Evolutionary conservation across 2,888 invertebrate genomes (phyloP).

Genomic region (Ashinkailepas kermadecensis): DNA sequence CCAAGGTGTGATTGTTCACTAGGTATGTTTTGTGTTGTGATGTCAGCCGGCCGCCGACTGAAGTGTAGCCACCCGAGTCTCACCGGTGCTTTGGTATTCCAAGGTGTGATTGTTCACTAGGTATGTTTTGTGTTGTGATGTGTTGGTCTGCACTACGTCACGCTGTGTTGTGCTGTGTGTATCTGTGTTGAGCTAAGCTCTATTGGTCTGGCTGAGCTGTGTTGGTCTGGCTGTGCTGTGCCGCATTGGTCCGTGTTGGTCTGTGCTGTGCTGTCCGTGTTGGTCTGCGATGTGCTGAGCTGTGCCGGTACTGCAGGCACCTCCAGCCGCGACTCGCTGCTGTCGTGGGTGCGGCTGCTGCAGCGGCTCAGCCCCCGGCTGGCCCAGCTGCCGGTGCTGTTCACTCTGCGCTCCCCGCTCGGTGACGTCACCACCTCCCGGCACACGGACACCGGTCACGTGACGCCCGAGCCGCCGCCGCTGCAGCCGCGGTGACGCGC

Average conservation of each 20-base stretch:
- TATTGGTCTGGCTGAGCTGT: too few relatives aligned
- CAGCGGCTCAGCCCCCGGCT: constrained; percentile 66
- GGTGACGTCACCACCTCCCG: constrained; percentile 38
- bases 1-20: too few relatives aligned
- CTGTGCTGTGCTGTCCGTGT: not conserved
- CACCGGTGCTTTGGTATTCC: too few relatives aligned
- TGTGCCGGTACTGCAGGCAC: constrained; percentile 32
- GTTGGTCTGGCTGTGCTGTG: too few relatives aligned
- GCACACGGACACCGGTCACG: not conserved
- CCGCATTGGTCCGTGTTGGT: too few relatives aligned
- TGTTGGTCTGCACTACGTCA: not conserved
- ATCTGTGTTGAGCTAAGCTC: too few relatives aligned
- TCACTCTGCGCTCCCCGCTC: constrained; percentile 62
- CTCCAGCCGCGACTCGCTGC: constrained; percentile 70
- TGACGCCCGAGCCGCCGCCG: not conserved
- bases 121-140: not conserved
- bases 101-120: too few relatives aligned
- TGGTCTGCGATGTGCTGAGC: not conserved
- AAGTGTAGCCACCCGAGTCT: too few relatives aligned
- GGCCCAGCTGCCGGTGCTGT: constrained; percentile 69
- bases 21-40: too few relatives aligned
- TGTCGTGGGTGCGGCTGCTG: constrained; percentile 82
- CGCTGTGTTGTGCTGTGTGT: not conserved
- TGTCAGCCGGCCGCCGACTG: too few relatives aligned
- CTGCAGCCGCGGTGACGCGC: too few relatives aligned